phyloP scores from a whole-genome alignment of 2,113 vertebrate species.

The Sinocyclocheilus rhinocerous region DNA sequence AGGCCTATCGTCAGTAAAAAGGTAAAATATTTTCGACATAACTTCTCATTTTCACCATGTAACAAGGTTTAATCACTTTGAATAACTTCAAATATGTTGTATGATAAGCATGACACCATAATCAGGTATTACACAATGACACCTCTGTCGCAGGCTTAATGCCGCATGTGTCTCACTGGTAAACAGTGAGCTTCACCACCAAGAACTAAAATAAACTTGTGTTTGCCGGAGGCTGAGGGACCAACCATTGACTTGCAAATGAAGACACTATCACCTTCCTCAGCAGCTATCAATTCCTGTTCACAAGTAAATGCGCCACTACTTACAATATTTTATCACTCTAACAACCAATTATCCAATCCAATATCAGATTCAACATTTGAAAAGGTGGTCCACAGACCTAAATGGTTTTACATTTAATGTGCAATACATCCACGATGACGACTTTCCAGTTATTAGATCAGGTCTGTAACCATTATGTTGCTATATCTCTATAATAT shows the following conservation, averaged over 20 bases:
- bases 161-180: background rate
- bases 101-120: background rate
- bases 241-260: conserved; percentile 54
- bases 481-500: background rate
- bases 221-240: conserved; percentile 41
- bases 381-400: background rate
- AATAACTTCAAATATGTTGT: background rate
- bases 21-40: background rate
- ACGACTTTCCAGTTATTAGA: background rate
- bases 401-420: background rate
- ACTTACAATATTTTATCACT: background rate
- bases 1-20: background rate
- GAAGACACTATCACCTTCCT: conserved; percentile 37
- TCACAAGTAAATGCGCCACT: conserved; percentile 9
- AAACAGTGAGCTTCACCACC: background rate
- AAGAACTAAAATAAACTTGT: conserved; percentile 27
- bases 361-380: background rate
- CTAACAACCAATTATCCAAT: conserved; percentile 12
- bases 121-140: no score
- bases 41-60: background rate
- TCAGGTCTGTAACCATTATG: background rate
- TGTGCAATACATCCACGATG: no score
- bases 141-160: background rate
- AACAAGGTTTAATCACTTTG: background rate
- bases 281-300: conserved; percentile 25